phyloP scores from a whole-genome alignment of 2,797 vertebrate genomes.

The Amazonetta brasiliensis region DNA sequence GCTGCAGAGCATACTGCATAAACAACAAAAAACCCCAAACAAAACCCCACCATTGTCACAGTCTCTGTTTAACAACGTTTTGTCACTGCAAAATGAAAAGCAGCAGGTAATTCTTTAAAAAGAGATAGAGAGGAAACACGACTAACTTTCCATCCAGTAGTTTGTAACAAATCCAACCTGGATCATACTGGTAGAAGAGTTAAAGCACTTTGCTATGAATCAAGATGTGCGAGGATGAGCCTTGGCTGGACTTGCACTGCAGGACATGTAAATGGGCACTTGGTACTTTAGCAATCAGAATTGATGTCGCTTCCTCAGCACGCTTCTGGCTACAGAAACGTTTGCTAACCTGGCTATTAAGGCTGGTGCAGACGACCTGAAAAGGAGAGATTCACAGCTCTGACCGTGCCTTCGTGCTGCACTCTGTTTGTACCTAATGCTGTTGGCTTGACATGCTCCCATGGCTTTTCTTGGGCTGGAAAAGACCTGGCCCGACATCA shows the following conservation, averaged over 20 bases:
- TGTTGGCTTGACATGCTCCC: background rate
- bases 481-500: background rate
- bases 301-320: background rate
- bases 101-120: constrained; percentile 10
- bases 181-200: background rate
- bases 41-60: background rate
- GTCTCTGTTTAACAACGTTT: background rate
- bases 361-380: background rate
- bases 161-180: background rate
- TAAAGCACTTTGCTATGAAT: background rate
- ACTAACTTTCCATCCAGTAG: background rate
- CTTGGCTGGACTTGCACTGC: background rate
- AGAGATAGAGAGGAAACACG: background rate
- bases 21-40: background rate
- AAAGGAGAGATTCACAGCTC: background rate
- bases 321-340: constrained; percentile 1
- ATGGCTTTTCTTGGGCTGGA: background rate
- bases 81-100: background rate
- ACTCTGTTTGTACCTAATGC: background rate
- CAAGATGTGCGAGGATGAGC: background rate
- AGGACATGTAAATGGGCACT: background rate
- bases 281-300: background rate
- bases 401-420: background rate
- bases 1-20: background rate
- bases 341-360: background rate